phyloP scores from a whole-genome alignment of 2,113 vertebrate genomes.

The Melanerpes formicivorus region DNA sequence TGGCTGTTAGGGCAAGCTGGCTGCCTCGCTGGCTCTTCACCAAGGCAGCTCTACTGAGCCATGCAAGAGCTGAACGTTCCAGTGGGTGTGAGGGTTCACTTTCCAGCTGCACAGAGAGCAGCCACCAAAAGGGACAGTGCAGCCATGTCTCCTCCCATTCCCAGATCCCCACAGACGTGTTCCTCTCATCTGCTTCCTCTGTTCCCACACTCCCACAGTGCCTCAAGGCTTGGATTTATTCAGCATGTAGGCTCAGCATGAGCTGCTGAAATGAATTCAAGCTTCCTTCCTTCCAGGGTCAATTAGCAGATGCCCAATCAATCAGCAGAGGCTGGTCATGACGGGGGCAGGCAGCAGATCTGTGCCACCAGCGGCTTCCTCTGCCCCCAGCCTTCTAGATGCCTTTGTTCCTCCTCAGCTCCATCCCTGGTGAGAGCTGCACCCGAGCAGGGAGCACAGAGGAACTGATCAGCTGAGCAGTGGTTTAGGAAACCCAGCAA shows the following conservation, averaged over 20 bases:
- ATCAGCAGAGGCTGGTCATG: not conserved
- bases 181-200: not conserved
- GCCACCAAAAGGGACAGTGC: not conserved
- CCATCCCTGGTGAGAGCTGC: not conserved
- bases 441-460: accelerated
- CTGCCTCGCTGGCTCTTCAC: not conserved
- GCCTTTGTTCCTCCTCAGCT: not conserved
- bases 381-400: not conserved
- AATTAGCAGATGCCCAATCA: not conserved
- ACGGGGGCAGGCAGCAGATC: too few species aligned
- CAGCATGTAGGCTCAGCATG: not conserved
- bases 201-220: not conserved
- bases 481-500: not conserved
- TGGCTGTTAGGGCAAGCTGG: not conserved
- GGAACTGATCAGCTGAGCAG: not conserved
- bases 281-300: not conserved
- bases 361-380: not conserved
- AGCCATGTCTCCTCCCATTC: accelerated
- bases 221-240: not conserved
- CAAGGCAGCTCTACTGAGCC: not conserved
- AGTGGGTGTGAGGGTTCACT: not conserved
- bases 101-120: not conserved
- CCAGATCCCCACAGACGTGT: not conserved
- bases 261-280: not conserved
- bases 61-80: not conserved